phyloP scores from a whole-genome alignment of 2,797 vertebrate species.

The Sarcoramphus papa region DNA sequence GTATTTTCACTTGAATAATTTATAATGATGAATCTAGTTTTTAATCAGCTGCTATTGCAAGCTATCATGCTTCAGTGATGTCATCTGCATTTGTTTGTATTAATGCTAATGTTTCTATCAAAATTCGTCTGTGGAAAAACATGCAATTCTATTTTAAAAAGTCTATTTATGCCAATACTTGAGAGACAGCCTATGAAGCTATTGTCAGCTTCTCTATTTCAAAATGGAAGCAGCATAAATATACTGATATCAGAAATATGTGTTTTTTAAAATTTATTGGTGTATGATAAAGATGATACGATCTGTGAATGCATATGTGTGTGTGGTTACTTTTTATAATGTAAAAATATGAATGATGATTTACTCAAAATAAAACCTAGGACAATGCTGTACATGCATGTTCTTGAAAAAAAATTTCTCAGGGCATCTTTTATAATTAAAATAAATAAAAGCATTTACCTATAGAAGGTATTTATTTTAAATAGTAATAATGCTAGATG shows the following conservation, averaged over 20 bases:
- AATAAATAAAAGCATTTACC: conserved; percentile 34
- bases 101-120: conserved; percentile 67
- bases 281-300: conserved; percentile 75
- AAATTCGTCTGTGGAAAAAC: conserved; percentile 61
- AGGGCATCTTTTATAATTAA: conserved; percentile 65
- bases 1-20: conserved; percentile 72
- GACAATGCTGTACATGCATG: conserved; percentile 70
- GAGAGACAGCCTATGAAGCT: conserved; percentile 75
- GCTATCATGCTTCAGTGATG: conserved; percentile 68
- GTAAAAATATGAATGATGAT: conserved; percentile 68
- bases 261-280: conserved; percentile 70
- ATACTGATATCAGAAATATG: conserved; percentile 70
- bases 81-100: conserved; percentile 71
- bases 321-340: conserved; percentile 79
- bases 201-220: conserved; percentile 81
- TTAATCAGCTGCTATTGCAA: conserved; percentile 69
- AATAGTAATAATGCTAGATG: background rate
- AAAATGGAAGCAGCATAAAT: conserved; percentile 68
- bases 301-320: conserved; percentile 72
- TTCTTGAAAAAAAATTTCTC: conserved; percentile 66
- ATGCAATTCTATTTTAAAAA: conserved; percentile 66
- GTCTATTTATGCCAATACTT: conserved; percentile 62
- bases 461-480: conserved; percentile 39
- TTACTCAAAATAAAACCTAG: conserved; percentile 76
- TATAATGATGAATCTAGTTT: conserved; percentile 71